Conservation (phyloP, 2,797 vertebrate genomes). For the Pipistrellus kuhlii region DNA sequence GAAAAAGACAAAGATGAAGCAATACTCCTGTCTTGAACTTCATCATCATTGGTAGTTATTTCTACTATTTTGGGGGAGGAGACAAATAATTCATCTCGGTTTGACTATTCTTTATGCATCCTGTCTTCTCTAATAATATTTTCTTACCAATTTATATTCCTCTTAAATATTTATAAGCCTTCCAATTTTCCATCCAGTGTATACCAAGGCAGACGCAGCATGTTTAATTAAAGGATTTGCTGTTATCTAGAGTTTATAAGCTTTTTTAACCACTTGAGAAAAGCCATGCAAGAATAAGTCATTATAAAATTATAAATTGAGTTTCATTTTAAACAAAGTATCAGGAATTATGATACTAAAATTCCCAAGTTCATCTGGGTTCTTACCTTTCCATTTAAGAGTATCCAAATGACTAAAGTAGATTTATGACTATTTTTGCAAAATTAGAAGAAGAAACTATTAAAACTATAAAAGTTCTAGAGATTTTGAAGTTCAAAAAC, state of each 20-base stretch:
- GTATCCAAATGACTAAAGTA: background rate
- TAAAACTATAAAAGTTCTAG: background rate
- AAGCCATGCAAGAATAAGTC: constrained; percentile 70
- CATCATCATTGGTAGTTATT: constrained; percentile 47
- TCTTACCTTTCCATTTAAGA: background rate
- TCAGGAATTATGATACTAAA: constrained; percentile 64
- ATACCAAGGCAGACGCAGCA: constrained; percentile 70
- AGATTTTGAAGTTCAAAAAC: background rate
- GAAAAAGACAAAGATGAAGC: background rate
- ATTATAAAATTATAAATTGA: constrained; percentile 57
- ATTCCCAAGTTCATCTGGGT: background rate
- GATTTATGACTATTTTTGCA: background rate
- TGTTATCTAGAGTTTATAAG: constrained; percentile 74
- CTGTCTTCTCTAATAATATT: constrained; percentile 78
- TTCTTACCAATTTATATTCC: constrained; percentile 81
- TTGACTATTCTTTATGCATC: constrained; percentile 82
- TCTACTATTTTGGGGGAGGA: constrained; percentile 59
- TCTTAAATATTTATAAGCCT: constrained; percentile 85
- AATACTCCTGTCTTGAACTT: background rate
- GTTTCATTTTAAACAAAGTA: constrained; percentile 76
- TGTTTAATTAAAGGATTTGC: constrained; percentile 84
- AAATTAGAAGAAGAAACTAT: background rate
- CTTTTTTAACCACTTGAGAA: constrained; percentile 56
- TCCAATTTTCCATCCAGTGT: constrained; percentile 79
- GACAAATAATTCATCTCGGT: constrained; percentile 76